Base-by-base conservation (phyloP, 2,797 vertebrate genomes). In the Luscinia megarhynchos region DNA sequence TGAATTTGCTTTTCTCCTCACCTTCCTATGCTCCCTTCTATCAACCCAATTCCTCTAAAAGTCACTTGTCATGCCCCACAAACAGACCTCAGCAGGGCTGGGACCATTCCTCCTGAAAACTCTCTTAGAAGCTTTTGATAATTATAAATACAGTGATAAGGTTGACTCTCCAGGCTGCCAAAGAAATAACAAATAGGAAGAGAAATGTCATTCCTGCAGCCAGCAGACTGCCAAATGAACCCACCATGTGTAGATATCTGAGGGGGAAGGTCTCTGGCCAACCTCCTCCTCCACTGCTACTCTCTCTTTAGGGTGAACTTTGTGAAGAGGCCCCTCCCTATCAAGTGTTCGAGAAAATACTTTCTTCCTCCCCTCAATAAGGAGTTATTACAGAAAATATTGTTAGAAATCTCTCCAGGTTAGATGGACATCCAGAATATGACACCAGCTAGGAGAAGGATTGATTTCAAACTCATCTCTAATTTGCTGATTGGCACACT, bases 171-270 rank as follows among this genome's bases (percentile, higher is more conserved):
- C 50, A 61, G 43, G 19, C 21, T 91, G 34, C 11, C 40, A 41
- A 76, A 84, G 9, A 75, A 76, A 62, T 46, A 34, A 20, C 53
- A 5, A 4, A 4, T 3, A 62, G 45, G 59, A 81, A 79, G 26
- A 70, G 36, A 61, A 88, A 51, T 2, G 0, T 41, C 1, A 2
- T 36, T 89, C 9, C 50, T 57, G 38, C 46, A 84, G 50, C 23
- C 41, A 64, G 30, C 3, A 90, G 46, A 24, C 11, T 82, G 53
- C 24, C 48, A 80, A 45, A 59, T 12, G 55, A 87, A 79, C 51
- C 32, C 38, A 45, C 45, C 2, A 1, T 0, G 0, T 36, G 45
- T 13, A 27, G 32, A 27, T 26, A 21, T 15, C 23, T n/a, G 50
- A 77, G 26, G 22, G 11, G 6, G n/a, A 84, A 17, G 5, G 20